Base-by-base conservation (phyloP, 2,888 invertebrate genomes). In the Hydriomena furcata region DNA sequence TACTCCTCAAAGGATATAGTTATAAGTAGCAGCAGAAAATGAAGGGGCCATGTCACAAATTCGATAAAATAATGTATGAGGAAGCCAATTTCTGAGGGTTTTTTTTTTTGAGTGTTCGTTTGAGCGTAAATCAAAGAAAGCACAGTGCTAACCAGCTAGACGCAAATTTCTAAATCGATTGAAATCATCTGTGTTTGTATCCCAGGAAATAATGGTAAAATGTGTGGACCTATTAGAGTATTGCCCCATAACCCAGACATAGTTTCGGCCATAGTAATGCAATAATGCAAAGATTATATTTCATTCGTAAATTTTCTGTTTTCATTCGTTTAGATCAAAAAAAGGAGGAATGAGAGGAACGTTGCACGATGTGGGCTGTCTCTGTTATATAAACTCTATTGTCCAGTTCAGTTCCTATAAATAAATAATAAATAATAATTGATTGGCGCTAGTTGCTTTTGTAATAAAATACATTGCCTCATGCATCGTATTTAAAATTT, bases 261-360 rank as follows among this genome's bases (percentile, higher is more conserved):
- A 69, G n/a, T n/a, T 76, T 74, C 75, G 60, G 68, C 60, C 63
- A 66, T 63, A 53, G 48, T 54, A 60, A 61, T 74, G 68, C 79
- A 75, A 78, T 54, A 60, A 61, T 74, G 68, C 79, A 75, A 78
- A 79, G 81, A 77, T 77, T 74, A 73, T 68, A 75, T 73, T 66
- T 62, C 52, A 55, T 44, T 13, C 11, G 17, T 32, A 10, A 17
- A 17, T 17, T 2, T 17, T 17, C 17, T 17, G n/a, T n/a, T n/a
- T n/a, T n/a, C n/a, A n/a, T n/a, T n/a, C n/a, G n/a, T n/a, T n/a
- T n/a, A n/a, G n/a, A n/a, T n/a, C n/a, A n/a, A n/a, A n/a, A n/a
- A n/a, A n/a, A n/a, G n/a, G n/a, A n/a, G n/a, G n/a, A n/a, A n/a
- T n/a, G n/a, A n/a, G n/a, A n/a, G n/a, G n/a, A n/a, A n/a, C 17